These are phyloP conservation scores for Rhea pennata DNA, from an alignment of 2,113 vertebrate genomes.

Conservation along the genomic window DNA sequence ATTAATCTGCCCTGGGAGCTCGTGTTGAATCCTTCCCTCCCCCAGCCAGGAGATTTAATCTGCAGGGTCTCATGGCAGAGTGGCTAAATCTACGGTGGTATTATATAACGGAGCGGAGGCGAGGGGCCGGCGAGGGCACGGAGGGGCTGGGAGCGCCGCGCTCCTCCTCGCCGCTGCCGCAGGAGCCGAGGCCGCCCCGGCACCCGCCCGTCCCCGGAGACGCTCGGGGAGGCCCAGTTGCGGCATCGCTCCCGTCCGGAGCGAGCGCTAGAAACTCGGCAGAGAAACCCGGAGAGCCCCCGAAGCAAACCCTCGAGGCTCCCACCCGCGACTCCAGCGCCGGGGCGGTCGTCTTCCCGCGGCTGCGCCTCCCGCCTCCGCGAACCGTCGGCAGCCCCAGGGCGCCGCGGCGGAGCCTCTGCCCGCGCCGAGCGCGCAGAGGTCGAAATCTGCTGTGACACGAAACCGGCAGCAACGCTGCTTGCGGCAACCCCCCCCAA, in stretches of 20 bases:
- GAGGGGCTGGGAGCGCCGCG: background rate
- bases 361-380: background rate
- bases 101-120: constrained; percentile 61
- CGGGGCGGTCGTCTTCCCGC: background rate
- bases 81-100: constrained; percentile 65
- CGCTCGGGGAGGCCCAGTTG: background rate
- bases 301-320: background rate
- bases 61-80: constrained; percentile 69
- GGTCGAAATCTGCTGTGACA: background rate
- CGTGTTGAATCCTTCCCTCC: background rate
- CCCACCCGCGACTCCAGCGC: too few relatives aligned
- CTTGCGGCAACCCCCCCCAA: background rate
- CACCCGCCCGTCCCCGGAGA: background rate
- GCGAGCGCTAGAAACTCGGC: background rate
- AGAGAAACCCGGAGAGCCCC: background rate
- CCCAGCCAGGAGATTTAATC: constrained; percentile 44
- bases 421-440: background rate
- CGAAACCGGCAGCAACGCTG: background rate
- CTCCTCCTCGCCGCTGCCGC: too few relatives aligned
- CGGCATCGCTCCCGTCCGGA: background rate
- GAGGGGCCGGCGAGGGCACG: constrained; percentile 30
- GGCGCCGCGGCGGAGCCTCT: background rate
- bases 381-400: too few relatives aligned
- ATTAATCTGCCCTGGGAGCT: constrained; percentile 65
- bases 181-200: too few relatives aligned